A percentile compares a stretch with the other conserved stretches of the same genome.
Evolutionary conservation across 2,888 invertebrate genomes (phyloP).

Genomic region (Hirtodrosophila confusa): DNA sequence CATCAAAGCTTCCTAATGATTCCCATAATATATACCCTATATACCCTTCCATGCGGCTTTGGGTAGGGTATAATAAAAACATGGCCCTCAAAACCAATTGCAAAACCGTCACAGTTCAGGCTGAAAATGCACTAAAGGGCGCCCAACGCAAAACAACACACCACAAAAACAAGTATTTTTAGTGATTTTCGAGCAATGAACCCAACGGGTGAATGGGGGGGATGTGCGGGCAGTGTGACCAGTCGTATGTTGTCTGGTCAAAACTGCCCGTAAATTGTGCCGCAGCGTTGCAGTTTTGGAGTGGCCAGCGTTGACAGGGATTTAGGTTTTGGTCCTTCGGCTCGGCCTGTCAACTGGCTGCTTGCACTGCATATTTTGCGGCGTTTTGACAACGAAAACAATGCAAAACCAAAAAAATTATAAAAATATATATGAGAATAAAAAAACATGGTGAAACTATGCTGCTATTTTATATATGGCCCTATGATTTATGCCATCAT

Average conservation of each 20-base stretch:
- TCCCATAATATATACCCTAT: no score
- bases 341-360: conserved; percentile 45
- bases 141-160: conserved; percentile 36
- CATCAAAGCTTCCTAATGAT: no score
- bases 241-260: conserved; percentile 10
- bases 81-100: conserved; percentile 72
- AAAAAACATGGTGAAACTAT: conserved; percentile 19
- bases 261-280: conserved; percentile 53
- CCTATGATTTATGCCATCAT: conserved; percentile 82
- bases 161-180: conserved; percentile 61
- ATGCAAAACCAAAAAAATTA: conserved; percentile 37
- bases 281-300: conserved; percentile 59
- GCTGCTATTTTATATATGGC: conserved; percentile 67
- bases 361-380: conserved; percentile 71
- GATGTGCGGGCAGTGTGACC: no score
- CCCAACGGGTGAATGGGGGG: conserved; percentile 5
- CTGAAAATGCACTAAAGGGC: conserved; percentile 20
- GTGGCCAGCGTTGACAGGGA: conserved; percentile 45
- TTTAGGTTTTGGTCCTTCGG: no score
- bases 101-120: conserved; percentile 25
- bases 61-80: conserved; percentile 34
- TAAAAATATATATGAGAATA: conserved; percentile 13
- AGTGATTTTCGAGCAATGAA: conserved; percentile 60
- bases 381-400: conserved; percentile 69
- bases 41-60: no score